Conservation (phyloP, 2,888 invertebrate genomes). For the Cerastis rubricosa region DNA sequence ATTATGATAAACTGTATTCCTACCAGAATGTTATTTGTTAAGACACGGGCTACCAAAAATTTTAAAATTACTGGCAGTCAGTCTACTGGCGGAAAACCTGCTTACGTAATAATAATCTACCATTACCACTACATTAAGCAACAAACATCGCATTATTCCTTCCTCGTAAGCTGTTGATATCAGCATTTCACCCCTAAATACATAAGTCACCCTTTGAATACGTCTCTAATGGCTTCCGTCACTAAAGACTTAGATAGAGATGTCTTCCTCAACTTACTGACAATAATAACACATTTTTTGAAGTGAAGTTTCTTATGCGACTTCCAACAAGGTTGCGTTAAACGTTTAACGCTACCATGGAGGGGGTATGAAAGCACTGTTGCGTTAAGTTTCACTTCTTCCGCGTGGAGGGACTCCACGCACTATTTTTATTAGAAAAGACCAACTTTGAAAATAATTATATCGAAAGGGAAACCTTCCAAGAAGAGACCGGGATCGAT, state of each 20-base stretch:
- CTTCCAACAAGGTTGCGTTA: too few species aligned
- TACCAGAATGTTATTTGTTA: neutral
- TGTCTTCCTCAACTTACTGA: neutral
- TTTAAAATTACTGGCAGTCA: neutral
- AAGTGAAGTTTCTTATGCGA: too few species aligned
- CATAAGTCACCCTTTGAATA: neutral
- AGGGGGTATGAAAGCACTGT: too few species aligned
- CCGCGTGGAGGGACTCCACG: too few species aligned
- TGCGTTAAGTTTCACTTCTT: too few species aligned
- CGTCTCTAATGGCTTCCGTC: neutral
- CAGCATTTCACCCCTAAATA: slow-evolving; percentile 10
- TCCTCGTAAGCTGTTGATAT: slow-evolving; percentile 3
- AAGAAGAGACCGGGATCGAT: slow-evolving; percentile 12
- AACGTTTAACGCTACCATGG: too few species aligned
- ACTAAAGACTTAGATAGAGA: neutral
- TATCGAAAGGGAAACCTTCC: slow-evolving; percentile 2
- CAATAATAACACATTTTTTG: neutral
- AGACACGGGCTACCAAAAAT: neutral
- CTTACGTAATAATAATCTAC: neutral
- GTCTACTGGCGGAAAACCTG: neutral
- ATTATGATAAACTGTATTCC: neutral
- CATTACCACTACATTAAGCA: neutral
- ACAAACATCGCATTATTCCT: neutral
- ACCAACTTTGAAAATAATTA: slow-evolving; percentile 9
- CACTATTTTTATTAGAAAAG: neutral